phyloP scores from a whole-genome alignment of 1,140 invertebrate species.

The Spodoptera litura region DNA sequence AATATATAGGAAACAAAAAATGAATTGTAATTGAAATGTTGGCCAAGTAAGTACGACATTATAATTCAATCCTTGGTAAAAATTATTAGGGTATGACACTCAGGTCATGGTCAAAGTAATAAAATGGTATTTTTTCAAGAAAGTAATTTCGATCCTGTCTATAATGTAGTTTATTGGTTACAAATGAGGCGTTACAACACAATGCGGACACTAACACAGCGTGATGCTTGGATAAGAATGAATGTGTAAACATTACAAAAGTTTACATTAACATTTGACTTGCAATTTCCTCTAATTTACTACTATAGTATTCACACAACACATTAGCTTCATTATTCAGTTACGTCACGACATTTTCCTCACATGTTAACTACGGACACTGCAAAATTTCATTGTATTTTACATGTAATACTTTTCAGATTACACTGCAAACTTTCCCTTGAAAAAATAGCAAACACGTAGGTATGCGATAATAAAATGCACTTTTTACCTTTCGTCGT shows the following conservation, averaged over 20 bases:
- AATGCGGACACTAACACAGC: conserved; percentile 7
- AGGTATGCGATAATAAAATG: conserved; percentile 41
- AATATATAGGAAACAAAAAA: no score
- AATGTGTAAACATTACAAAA: conserved; percentile 50
- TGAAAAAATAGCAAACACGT: conserved; percentile 55
- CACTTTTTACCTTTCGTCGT: conserved; percentile 73
- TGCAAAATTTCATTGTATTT: conserved; percentile 11
- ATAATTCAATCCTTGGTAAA: not conserved
- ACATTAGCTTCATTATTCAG: not conserved
- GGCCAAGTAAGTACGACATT: not conserved
- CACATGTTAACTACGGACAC: conserved; percentile 1
- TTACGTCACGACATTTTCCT: conserved; percentile 25
- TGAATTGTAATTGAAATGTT: not conserved
- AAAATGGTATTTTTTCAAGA: not conserved
- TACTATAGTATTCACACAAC: not conserved
- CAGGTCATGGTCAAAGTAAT: conserved; percentile 14
- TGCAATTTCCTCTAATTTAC: conserved; percentile 8
- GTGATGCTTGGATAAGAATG: conserved; percentile 17
- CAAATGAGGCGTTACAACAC: conserved; percentile 39
- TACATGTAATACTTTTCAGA: conserved; percentile 21
- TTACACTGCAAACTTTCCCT: conserved; percentile 64
- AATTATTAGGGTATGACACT: no score
- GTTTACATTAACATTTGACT: conserved; percentile 29
- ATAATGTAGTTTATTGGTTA: conserved; percentile 3
- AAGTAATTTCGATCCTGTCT: not conserved